These are phyloP conservation scores for Orchestes rusci DNA, from an alignment of 2,888 invertebrate genomes.

Conservation along the genomic window DNA sequence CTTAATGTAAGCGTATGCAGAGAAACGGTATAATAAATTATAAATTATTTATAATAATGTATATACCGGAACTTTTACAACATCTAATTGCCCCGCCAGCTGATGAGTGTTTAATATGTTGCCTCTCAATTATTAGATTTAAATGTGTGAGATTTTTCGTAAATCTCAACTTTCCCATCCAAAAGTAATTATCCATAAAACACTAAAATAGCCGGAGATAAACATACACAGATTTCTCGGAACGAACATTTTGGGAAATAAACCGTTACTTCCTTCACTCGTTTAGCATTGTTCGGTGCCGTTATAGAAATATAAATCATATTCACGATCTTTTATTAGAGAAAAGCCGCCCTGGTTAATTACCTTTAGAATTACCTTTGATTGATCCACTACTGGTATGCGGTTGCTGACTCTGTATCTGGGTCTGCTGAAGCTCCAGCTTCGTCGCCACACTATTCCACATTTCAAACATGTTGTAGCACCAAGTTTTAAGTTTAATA, in stretches of 20 bases:
- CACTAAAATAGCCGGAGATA: background rate
- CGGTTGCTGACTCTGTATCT: conserved; percentile 59
- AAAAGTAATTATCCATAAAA: conserved; percentile 3
- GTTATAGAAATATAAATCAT: no score
- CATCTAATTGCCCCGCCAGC: conserved; percentile 17
- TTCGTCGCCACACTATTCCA: conserved; percentile 73
- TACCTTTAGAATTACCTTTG: no score
- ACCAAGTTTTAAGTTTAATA: conserved; percentile 3
- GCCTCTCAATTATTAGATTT: conserved; percentile 1
- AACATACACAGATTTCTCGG: conserved; percentile 1
- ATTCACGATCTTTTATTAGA: no score
- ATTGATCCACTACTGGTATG: conserved; percentile 76
- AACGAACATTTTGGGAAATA: conserved; percentile 13
- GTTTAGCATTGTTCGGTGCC: no score
- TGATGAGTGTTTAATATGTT: conserved; percentile 11
- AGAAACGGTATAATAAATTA: conserved; percentile 23
- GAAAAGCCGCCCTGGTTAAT: no score
- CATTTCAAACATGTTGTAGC: conserved; percentile 75
- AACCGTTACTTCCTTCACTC: conserved; percentile 15
- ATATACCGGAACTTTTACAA: conserved; percentile 21
- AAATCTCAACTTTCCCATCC: background rate
- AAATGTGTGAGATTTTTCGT: background rate
- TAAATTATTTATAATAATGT: conserved; percentile 23
- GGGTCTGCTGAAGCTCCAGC: conserved; percentile 61
- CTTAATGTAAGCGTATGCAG: conserved; percentile 19